Percentiles rank a stretch among this genome's conserved stretches.
Evolutionary conservation across 30 jellyfish, hydroid and myxozoan species (phyloP).

Genomic region (Turritopsis dohrnii): DNA sequence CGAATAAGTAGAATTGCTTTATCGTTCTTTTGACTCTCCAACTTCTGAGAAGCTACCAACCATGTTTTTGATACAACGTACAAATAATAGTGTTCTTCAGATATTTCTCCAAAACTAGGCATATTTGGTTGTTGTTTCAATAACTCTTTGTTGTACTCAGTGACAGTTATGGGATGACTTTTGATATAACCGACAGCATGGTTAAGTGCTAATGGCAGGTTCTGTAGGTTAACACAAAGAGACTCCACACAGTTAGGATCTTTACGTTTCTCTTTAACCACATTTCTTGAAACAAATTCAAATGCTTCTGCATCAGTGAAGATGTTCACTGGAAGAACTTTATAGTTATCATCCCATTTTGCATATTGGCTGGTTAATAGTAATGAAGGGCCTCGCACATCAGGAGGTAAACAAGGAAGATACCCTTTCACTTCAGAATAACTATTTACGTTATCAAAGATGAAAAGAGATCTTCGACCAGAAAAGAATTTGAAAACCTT

Average conservation of each 20-base stretch:
- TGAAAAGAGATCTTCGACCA: not conserved
- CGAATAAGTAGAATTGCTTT: too few species aligned
- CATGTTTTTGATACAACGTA: not conserved
- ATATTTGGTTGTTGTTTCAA: not conserved
- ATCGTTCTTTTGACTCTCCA: too few species aligned
- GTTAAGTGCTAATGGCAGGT: not conserved
- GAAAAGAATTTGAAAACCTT: not conserved
- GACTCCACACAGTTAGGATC: not conserved
- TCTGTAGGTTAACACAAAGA: not conserved
- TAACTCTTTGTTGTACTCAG: not conserved
- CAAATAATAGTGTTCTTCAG: not conserved
- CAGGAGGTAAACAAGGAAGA: not conserved
- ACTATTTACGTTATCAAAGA: not conserved
- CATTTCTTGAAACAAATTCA: not conserved
- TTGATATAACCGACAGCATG: not conserved
- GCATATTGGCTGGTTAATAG: not conserved
- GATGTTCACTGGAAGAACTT: not conserved
- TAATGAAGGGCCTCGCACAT: not conserved
- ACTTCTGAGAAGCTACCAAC: not conserved
- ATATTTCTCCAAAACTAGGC: not conserved
- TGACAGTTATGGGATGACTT: not conserved
- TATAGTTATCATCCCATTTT: not conserved
- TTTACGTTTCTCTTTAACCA: not conserved
- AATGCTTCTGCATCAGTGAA: not conserved
- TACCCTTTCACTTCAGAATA: not conserved